Evolutionary conservation across 2,113 vertebrate species (phyloP).

Genomic region (Rousettus leschenaultii): DNA sequence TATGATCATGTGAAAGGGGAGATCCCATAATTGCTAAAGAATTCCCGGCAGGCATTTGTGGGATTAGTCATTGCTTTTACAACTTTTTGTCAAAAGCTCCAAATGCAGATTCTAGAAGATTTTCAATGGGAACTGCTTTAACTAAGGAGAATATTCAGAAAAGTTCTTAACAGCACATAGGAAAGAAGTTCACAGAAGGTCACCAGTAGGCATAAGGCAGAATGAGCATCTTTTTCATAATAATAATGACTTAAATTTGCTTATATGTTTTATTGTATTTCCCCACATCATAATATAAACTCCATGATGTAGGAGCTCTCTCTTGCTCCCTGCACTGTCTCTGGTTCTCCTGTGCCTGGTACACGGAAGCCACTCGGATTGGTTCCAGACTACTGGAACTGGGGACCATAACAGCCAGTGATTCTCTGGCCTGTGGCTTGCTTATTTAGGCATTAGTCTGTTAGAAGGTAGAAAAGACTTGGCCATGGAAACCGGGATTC

Average conservation of each 20-base stretch:
- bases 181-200: neutral
- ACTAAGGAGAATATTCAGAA: neutral
- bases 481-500: neutral
- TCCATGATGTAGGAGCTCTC: neutral
- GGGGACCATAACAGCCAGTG: neutral
- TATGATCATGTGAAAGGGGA: conserved; percentile 36
- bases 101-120: neutral
- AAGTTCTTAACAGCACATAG: neutral
- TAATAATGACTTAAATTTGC: neutral
- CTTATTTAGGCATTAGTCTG: neutral
- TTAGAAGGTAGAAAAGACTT: neutral
- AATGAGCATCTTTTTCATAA: neutral
- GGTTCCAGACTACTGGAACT: neutral
- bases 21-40: conserved; percentile 59
- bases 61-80: conserved; percentile 32
- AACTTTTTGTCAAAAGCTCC: conserved; percentile 12
- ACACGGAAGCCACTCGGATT: neutral
- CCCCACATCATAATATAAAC: neutral
- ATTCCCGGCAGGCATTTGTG: neutral
- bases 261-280: neutral
- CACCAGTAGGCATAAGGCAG: neutral
- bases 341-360: neutral
- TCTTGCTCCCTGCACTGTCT: neutral
- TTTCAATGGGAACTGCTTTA: conserved; percentile 3
- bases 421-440: neutral